Base-by-base conservation (phyloP, 2,113 vertebrate genomes). In the Hypomesus transpacificus region DNA sequence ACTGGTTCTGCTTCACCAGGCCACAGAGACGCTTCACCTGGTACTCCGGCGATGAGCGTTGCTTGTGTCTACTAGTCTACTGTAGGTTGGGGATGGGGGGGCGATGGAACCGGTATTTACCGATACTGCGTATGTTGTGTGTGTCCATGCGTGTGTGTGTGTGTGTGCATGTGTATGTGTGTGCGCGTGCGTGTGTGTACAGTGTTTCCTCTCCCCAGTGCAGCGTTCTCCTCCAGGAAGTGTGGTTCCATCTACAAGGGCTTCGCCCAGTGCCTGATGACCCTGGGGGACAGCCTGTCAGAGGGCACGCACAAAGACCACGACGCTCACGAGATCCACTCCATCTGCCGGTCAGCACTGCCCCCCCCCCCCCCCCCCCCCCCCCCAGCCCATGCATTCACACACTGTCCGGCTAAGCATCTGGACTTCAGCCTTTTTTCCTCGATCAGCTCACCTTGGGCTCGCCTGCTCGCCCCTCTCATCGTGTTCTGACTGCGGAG, bases 221-320 rank as follows among this genome's bases (percentile, higher is more conserved):
- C 89, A 53, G 90, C 87, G 20, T 90, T 82, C 0, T 90, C 90
- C 78, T 82, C 87, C 79, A 87, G 87, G 79, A 89, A 82, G 80
- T 98, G 96, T 66, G 91, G 94, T 87, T 94, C 92, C 83, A 97
- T 99, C 91, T 99, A 97, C 88, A 95, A 94, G 86, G 96, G 96
- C 59, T 98, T 98, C 1, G 96, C 96, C 0, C 86, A 90, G 67
- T 99, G 97, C 90, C 92, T 99, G 72, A 92, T 99, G 89, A 93
- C 92, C 71, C 88, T 99, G 68, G 97, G 96, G 50, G 95, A 98
- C 73, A 90, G 95, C 86, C 94, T 99, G 92, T 90, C 90, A 22
- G 91, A 84, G 85, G 84, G 68, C 14, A 84, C 91, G 14, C 86
- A 70, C 82, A 90, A 71, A 71, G 88, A 90, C 1, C 90, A 82